A percentile compares a stretch with the other conserved stretches of the same genome.
phyloP scores from a whole-genome alignment of 2,888 invertebrate genomes.

The Cerceris ruficornis region DNA sequence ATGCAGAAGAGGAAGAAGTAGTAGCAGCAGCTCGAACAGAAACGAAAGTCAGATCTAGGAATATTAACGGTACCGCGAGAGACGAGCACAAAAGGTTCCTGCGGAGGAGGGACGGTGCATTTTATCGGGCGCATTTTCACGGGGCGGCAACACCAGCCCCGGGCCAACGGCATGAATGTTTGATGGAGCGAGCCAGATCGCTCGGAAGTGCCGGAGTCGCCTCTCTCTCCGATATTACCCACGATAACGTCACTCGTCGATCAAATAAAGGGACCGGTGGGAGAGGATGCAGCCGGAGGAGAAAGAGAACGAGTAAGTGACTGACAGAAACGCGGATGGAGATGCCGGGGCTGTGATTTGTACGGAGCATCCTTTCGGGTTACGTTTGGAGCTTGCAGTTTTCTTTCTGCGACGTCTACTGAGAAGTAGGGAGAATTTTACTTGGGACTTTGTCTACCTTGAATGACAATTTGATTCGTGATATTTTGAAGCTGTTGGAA shows the following conservation, averaged over 20 bases:
- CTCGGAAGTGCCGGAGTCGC: slow-evolving; percentile 50
- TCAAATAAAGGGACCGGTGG: slow-evolving; percentile 56
- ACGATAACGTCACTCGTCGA: slow-evolving; percentile 70
- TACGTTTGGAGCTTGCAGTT: not conserved
- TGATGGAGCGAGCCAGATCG: slow-evolving; percentile 66
- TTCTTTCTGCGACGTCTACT: not conserved
- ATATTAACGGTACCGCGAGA: slow-evolving; percentile 52
- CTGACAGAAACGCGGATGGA: slow-evolving; percentile 47
- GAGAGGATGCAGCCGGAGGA: slow-evolving; percentile 5
- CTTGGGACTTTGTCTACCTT: too few relatives aligned
- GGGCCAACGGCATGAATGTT: slow-evolving; percentile 66
- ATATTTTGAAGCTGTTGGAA: too few relatives aligned
- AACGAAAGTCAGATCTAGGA: slow-evolving; percentile 45
- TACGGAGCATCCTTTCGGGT: not conserved
- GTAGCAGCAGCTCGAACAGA: slow-evolving; percentile 17
- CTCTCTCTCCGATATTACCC: slow-evolving; percentile 63
- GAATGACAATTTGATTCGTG: too few relatives aligned
- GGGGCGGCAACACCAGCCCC: slow-evolving; percentile 56
- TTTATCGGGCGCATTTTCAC: slow-evolving; percentile 66
- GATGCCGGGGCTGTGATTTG: slow-evolving; percentile 41
- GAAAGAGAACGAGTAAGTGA: slow-evolving; percentile 51
- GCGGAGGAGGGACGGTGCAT: slow-evolving; percentile 31
- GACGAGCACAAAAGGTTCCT: slow-evolving; percentile 46
- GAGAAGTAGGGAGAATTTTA: too few relatives aligned
- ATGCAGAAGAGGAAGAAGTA: slow-evolving; percentile 12